phyloP scores from a whole-genome alignment of 2,113 vertebrate species.

The Gadus macrocephalus region DNA sequence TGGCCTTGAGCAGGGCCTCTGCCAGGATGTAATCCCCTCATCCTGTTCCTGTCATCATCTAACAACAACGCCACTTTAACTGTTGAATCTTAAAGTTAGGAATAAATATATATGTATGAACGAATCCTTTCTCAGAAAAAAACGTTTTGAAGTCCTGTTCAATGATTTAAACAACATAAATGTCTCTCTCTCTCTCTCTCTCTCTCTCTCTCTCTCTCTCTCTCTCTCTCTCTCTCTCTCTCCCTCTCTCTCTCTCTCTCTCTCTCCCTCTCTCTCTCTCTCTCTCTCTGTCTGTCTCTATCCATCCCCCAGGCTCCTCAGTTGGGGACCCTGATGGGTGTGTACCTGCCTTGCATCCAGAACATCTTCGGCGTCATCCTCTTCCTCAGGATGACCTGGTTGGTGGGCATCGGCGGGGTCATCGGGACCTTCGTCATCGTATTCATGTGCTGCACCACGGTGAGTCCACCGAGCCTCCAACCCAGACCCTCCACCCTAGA shows the following conservation, averaged over 20 bases:
- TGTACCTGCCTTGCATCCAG: slow-evolving; percentile 96
- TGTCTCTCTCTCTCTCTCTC: neutral
- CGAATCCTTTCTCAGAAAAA: too few relatives aligned
- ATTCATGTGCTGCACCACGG: slow-evolving; percentile 92
- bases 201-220: neutral
- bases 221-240: neutral
- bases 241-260: neutral
- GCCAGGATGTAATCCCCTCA: too few relatives aligned
- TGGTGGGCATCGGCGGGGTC: slow-evolving; percentile 93
- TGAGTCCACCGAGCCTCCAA: slow-evolving; percentile 62
- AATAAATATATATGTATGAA: too few relatives aligned
- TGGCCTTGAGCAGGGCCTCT: too few relatives aligned
- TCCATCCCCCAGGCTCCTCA: slow-evolving; percentile 77
- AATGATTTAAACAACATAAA: too few relatives aligned
- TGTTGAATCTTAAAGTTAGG: too few relatives aligned
- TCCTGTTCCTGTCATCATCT: too few relatives aligned
- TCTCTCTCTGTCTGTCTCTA: neutral
- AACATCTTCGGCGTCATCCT: slow-evolving; percentile 99
- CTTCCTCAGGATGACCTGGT: slow-evolving; percentile 97
- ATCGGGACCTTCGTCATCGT: slow-evolving; percentile 95
- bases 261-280: neutral
- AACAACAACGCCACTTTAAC: too few relatives aligned
- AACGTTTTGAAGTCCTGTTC: too few relatives aligned
- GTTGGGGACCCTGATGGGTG: slow-evolving; percentile 98
- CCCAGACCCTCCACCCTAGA: too few relatives aligned